Conservation (phyloP, 2,113 vertebrate species). For the Brachypodius melanocephalos region DNA sequence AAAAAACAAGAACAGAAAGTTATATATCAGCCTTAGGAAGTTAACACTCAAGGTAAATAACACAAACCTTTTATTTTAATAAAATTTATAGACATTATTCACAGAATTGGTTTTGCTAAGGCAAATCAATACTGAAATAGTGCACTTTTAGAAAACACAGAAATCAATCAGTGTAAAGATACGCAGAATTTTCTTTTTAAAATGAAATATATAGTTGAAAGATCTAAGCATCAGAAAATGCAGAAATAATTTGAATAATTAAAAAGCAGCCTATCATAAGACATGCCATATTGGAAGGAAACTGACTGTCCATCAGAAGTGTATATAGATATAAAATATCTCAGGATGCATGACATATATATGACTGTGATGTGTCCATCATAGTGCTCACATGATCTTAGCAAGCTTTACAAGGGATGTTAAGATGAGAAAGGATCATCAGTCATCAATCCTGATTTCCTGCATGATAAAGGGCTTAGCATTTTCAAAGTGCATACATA, state of each 20-base stretch:
- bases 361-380: slow-evolving; percentile 52
- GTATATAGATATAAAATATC: slow-evolving; percentile 29
- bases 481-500: slow-evolving; percentile 58
- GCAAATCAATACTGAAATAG: neutral
- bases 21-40: neutral
- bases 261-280: neutral
- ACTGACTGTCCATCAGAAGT: neutral
- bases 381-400: slow-evolving; percentile 7
- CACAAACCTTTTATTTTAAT: neutral
- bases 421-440: slow-evolving; percentile 57
- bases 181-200: neutral
- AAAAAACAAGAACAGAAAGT: neutral
- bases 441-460: slow-evolving; percentile 55
- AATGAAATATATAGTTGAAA: neutral
- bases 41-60: neutral
- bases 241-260: slow-evolving; percentile 35
- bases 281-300: neutral
- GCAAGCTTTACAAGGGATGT: slow-evolving; percentile 1
- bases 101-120: neutral
- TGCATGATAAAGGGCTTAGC: slow-evolving; percentile 51
- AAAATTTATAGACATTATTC: neutral
- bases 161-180: neutral
- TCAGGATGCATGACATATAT: neutral
- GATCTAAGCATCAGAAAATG: neutral
- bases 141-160: neutral